Conservation (phyloP, 2,113 vertebrate species). For the Microtus richardsoni region DNA sequence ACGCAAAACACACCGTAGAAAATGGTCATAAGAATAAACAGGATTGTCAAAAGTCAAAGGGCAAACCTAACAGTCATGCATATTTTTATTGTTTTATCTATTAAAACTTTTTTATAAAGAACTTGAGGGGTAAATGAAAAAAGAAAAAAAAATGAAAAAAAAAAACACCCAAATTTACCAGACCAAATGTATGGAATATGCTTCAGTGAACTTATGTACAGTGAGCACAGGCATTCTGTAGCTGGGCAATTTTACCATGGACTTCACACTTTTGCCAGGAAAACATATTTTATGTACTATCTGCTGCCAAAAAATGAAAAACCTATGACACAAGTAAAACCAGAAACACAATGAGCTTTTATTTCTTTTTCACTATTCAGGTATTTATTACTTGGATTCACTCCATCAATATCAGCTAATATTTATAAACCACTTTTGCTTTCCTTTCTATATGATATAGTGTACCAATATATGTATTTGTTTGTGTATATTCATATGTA, state of each 20-base stretch:
- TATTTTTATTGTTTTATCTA: background rate
- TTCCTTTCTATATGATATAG: background rate
- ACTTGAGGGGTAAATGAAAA: rapidly evolving
- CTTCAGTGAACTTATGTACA: background rate
- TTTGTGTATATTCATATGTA: background rate
- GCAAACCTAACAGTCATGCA: background rate
- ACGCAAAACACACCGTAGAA: background rate
- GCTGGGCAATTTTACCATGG: background rate
- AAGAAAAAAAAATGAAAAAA: background rate
- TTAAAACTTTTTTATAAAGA: background rate
- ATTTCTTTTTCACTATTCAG: background rate
- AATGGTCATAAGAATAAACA: background rate
- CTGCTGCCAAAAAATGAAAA: too few relatives aligned
- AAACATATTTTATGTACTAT: background rate
- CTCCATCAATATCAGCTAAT: background rate
- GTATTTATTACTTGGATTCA: background rate
- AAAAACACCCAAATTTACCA: background rate
- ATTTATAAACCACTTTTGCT: background rate
- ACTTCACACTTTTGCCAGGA: background rate
- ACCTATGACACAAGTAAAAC: background rate
- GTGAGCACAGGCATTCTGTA: background rate
- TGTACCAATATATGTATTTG: background rate
- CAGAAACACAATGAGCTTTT: background rate
- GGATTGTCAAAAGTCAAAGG: background rate
- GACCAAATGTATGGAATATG: background rate